Conservation (phyloP, 2,888 invertebrate genomes). For the Oxyteleia sp. region DNA sequence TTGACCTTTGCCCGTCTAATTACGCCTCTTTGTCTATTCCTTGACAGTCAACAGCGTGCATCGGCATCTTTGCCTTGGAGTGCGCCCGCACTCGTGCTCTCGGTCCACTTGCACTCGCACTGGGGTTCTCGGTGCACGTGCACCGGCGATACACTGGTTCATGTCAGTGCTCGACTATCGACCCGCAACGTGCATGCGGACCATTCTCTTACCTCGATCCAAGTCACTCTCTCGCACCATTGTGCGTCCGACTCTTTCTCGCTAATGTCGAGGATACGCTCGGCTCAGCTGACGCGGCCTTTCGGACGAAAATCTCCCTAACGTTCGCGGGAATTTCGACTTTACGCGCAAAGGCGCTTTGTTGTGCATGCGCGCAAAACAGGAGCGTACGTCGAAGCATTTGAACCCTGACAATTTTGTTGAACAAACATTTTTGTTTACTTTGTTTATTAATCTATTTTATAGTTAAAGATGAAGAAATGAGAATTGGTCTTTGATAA, state of each 20-base stretch:
- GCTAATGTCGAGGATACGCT: constrained; percentile 1
- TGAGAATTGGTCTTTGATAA: too few species aligned
- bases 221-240: constrained; percentile 23
- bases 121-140: constrained; percentile 50
- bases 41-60: constrained; percentile 10
- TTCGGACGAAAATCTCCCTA: constrained; percentile 39
- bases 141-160: constrained; percentile 47
- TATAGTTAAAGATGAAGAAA: too few species aligned
- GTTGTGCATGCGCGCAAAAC: constrained; percentile 54
- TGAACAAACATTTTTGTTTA: too few species aligned
- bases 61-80: constrained; percentile 34
- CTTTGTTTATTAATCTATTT: too few species aligned
- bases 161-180: constrained; percentile 68
- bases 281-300: constrained; percentile 42
- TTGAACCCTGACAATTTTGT: too few species aligned
- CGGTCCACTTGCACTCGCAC: constrained; percentile 57
- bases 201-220: constrained; percentile 55
- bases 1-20: constrained; percentile 51
- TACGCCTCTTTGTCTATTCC: constrained; percentile 42
- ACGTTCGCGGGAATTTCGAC: constrained; percentile 40
- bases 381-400: constrained; percentile 25
- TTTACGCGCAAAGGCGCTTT: constrained; percentile 42
- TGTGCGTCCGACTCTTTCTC: constrained; percentile 13
- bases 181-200: constrained; percentile 61
- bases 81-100: constrained; percentile 51